Evolutionary conservation across 1,140 invertebrate genomes (phyloP), one percentile per base, ranked within the genome.

Genomic region (Physella acuta): DNA sequence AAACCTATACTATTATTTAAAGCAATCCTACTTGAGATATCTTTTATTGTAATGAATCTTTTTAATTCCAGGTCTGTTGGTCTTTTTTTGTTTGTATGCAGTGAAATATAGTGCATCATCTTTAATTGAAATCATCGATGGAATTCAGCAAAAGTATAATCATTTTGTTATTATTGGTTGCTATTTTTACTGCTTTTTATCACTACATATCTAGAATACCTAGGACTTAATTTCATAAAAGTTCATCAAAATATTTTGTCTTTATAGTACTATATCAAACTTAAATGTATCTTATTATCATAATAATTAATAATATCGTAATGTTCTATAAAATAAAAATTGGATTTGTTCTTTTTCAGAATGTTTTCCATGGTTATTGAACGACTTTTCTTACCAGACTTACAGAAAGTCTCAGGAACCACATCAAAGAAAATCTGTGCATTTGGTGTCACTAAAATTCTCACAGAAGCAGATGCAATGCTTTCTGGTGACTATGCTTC

Each of bases 281-380:
- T n/a, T n/a, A n/a, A n/a, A n/a, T n/a, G n/a, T n/a, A n/a, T n/a
- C n/a, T n/a, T n/a, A n/a, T n/a, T n/a, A n/a, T n/a, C n/a, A n/a
- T n/a, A n/a, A n/a, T n/a, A n/a, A n/a, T n/a, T n/a, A n/a, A n/a
- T n/a, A n/a, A n/a, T n/a, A n/a, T n/a, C n/a, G n/a, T n/a, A n/a
- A n/a, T n/a, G n/a, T n/a, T n/a, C n/a, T n/a, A n/a, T n/a, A n/a
- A n/a, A n/a, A n/a, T n/a, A n/a, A n/a, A n/a, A n/a, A n/a, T n/a
- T n/a, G n/a, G n/a, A 49, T n/a, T 49, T 49, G 11, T 49, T 49
- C n/a, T 49, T 49, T 11, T n/a, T n/a, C 80, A 93, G 92, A 78
- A 94, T 99, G 91, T 98, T 98, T 87, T 90, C 89, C 33, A 97
- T 97, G 94, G 92, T 98, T 20, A 76, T 95, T 39, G 94, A 98